phyloP scores from a whole-genome alignment of 2,888 invertebrate species.

The Melieria omissa region DNA sequence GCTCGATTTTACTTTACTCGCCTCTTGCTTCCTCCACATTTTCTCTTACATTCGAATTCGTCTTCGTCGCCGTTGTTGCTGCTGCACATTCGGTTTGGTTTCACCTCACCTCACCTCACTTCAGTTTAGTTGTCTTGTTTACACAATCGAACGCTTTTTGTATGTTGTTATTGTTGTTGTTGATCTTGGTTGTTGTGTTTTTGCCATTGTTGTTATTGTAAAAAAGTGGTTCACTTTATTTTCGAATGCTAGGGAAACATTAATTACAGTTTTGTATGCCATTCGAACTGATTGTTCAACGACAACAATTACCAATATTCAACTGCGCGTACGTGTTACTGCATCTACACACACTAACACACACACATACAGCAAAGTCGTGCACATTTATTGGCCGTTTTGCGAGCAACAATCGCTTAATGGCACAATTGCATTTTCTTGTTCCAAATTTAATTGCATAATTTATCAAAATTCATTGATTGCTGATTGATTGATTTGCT shows the following conservation, averaged over 20 bases:
- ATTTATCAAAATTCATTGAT: too few relatives aligned
- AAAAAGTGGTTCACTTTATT: conserved; percentile 22
- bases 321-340: too few relatives aligned
- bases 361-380: too few relatives aligned
- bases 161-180: conserved; percentile 38
- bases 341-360: too few relatives aligned
- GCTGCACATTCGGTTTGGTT: too few relatives aligned
- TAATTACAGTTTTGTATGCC: conserved; percentile 17
- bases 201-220: conserved; percentile 30
- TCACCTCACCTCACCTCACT: neutral
- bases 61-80: too few relatives aligned
- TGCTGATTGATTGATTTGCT: too few relatives aligned
- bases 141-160: conserved; percentile 25
- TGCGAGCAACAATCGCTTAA: too few relatives aligned
- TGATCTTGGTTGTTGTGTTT: conserved; percentile 28
- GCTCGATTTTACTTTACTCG: conserved; percentile 3
- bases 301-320: neutral
- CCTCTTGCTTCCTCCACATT: neutral
- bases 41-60: too few relatives aligned
- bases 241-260: conserved; percentile 12
- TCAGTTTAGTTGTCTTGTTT: conserved; percentile 34
- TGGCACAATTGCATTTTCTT: too few relatives aligned
- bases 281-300: neutral
- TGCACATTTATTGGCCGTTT: too few relatives aligned
- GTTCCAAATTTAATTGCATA: too few relatives aligned